phyloP scores from a whole-genome alignment of 2,797 vertebrate genomes.

The Oreochromis mossambicus region DNA sequence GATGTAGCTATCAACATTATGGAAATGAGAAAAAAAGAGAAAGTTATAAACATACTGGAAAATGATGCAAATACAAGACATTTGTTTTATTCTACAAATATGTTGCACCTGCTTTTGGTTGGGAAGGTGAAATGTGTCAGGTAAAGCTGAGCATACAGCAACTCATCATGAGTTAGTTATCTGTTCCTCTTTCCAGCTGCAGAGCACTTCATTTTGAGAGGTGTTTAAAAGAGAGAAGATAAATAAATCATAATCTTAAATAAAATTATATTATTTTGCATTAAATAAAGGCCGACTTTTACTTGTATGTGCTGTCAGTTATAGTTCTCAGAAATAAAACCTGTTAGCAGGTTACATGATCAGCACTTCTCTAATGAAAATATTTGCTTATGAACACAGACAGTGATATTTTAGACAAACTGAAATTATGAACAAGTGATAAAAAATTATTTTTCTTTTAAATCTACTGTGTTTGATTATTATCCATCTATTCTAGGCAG shows the following conservation, averaged over 20 bases:
- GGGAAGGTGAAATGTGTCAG: neutral
- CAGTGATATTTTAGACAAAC: neutral
- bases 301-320: neutral
- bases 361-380: neutral
- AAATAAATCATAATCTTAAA: neutral
- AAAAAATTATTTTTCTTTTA: neutral
- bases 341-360: neutral
- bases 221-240: rapidly evolving
- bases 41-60: neutral
- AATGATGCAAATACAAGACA: neutral
- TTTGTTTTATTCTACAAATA: neutral
- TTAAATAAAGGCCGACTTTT: neutral
- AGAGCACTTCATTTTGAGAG: neutral
- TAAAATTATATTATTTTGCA: neutral
- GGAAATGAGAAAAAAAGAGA: neutral
- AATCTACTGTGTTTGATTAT: neutral
- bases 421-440: neutral
- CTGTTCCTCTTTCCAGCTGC: neutral
- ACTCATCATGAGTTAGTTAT: neutral
- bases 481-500: too few relatives aligned
- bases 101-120: neutral
- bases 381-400: neutral
- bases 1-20: neutral
- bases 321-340: rapidly evolving
- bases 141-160: neutral